A percentile compares a stretch with the other conserved stretches of the same genome.
Evolutionary conservation across 2,797 vertebrate genomes (phyloP).

Genomic region (Rhinichthys osculus): DNA sequence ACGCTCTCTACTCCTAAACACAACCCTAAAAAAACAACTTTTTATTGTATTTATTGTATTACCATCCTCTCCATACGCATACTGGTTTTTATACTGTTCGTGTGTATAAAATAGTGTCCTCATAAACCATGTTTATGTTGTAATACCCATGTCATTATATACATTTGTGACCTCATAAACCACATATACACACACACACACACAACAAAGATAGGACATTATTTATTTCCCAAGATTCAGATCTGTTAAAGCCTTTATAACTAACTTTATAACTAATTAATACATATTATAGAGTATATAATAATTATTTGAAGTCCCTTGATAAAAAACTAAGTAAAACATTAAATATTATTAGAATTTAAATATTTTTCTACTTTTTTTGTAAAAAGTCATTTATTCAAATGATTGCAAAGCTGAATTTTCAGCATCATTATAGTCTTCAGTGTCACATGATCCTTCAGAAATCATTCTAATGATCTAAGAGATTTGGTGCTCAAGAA

Average conservation of each 20-base stretch:
- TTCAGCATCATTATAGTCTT: background rate
- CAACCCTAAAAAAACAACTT: background rate
- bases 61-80: too few relatives aligned
- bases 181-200: constrained; percentile 62
- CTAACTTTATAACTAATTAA: background rate
- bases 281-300: background rate
- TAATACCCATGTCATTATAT: too few relatives aligned
- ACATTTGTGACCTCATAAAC: too few relatives aligned
- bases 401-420: background rate
- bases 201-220: constrained; percentile 40
- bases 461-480: background rate
- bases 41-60: too few relatives aligned
- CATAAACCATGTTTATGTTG: too few relatives aligned
- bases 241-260: background rate
- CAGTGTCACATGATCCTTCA: background rate
- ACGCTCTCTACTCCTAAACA: background rate
- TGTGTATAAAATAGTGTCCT: too few relatives aligned
- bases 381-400: background rate
- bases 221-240: constrained; percentile 48
- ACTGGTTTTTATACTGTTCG: too few relatives aligned
- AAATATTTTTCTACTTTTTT: background rate
- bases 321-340: background rate
- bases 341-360: background rate
- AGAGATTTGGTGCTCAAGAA: background rate
- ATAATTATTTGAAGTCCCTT: background rate